Percentiles rank a stretch among this genome's conserved stretches.
These are phyloP conservation scores for Mus caroli DNA, from an alignment of 2,797 vertebrate species.

Conservation along the genomic window DNA sequence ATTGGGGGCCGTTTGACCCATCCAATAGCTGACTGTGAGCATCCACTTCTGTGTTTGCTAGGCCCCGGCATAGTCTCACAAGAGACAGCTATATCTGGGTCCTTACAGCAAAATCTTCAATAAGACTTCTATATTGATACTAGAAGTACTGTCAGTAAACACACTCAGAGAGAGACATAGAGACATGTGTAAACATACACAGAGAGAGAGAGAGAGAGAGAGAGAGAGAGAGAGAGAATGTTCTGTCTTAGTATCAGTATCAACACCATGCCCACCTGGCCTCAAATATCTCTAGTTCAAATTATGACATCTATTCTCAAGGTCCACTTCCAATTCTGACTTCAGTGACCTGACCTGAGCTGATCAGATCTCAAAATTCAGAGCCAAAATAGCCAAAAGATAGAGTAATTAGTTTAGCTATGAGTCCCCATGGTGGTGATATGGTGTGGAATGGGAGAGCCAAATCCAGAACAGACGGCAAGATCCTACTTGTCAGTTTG, in stretches of 20 bases:
- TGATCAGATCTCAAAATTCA: background rate
- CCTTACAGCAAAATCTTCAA: background rate
- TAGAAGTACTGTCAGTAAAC: background rate
- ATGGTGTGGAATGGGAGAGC: background rate
- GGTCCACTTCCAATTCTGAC: background rate
- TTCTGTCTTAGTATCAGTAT: background rate
- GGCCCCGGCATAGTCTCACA: no score
- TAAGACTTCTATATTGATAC: background rate
- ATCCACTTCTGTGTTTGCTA: no score
- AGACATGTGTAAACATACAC: background rate
- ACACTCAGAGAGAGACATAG: background rate
- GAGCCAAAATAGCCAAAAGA: background rate
- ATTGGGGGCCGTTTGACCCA: no score
- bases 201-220: background rate
- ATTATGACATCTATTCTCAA: background rate
- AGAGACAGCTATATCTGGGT: no score
- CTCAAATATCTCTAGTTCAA: slow-evolving; percentile 19
- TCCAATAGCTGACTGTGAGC: no score
- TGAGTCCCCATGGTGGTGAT: background rate
- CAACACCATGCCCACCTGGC: background rate
- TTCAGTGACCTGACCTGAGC: slow-evolving; percentile 21
- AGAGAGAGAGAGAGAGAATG: background rate
- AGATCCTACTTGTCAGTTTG: background rate
- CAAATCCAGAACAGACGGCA: background rate
- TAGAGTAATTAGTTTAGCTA: background rate